Conservation (phyloP, 2,797 vertebrate species). For the Anisognathus igniventris region DNA sequence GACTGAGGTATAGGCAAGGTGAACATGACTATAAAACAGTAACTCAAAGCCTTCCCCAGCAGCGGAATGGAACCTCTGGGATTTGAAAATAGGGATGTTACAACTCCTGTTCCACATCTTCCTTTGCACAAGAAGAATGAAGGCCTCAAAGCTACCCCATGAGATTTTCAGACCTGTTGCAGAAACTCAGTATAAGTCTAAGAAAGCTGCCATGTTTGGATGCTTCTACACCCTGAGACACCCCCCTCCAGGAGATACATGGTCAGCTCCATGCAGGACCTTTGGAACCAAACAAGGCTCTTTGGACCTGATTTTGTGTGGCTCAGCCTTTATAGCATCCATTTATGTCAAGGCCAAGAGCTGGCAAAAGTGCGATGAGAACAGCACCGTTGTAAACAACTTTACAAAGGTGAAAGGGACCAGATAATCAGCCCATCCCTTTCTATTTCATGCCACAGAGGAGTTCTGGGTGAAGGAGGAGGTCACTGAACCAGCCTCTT, state of each 20-base stretch:
- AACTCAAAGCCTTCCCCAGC: constrained; percentile 46
- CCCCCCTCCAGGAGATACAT: background rate
- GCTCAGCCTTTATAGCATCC: background rate
- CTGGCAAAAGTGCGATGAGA: background rate
- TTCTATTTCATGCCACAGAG: background rate
- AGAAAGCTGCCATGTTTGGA: background rate
- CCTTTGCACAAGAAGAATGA: background rate
- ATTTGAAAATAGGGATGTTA: background rate
- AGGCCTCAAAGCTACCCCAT: background rate
- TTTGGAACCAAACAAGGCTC: constrained; percentile 15
- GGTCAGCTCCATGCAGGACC: background rate
- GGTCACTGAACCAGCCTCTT: background rate
- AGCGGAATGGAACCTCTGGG: background rate
- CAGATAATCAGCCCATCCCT: background rate
- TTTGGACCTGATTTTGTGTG: background rate
- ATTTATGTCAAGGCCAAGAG: background rate
- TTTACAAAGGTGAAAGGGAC: background rate
- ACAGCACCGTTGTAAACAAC: background rate
- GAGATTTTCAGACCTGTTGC: background rate
- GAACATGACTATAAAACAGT: constrained; percentile 21
- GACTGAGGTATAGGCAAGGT: constrained; percentile 34
- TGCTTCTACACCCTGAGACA: background rate
- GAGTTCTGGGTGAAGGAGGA: background rate
- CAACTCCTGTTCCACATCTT: background rate
- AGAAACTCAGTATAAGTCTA: background rate